phyloP scores from a whole-genome alignment of 2,113 vertebrate genomes.

The Pholis gunnellus region DNA sequence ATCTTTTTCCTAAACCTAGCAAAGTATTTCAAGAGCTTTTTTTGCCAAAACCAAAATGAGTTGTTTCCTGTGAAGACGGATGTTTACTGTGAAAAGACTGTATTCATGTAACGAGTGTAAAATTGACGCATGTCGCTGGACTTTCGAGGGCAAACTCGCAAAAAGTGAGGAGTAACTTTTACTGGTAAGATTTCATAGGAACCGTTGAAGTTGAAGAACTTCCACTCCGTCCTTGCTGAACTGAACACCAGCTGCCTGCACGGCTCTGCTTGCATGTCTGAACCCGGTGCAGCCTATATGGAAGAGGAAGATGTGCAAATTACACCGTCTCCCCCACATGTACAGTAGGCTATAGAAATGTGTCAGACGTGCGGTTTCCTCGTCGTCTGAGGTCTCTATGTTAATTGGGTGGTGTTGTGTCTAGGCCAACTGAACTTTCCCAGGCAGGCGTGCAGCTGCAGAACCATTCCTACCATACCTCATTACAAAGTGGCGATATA shows the following conservation, averaged over 20 bases:
- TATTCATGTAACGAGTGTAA: too few relatives aligned
- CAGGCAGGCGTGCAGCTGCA: constrained; percentile 70
- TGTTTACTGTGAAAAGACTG: too few relatives aligned
- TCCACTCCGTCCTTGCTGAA: neutral
- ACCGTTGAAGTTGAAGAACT: neutral
- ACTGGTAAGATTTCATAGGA: too few relatives aligned
- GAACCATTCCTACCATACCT: constrained; percentile 48
- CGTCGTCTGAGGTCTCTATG: constrained; percentile 53
- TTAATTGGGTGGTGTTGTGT: constrained; percentile 75
- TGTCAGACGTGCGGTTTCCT: constrained; percentile 69
- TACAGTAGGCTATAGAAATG: constrained; percentile 55
- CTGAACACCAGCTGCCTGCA: constrained; percentile 35
- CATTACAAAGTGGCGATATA: constrained; percentile 69
- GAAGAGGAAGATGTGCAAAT: constrained; percentile 5
- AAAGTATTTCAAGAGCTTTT: too few relatives aligned
- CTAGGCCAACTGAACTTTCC: constrained; percentile 65
- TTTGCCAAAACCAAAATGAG: too few relatives aligned
- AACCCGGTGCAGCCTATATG: constrained; percentile 25
- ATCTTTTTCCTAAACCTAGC: too few relatives aligned
- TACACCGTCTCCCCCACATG: constrained; percentile 39
- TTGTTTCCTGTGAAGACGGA: too few relatives aligned
- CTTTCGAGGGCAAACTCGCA: too few relatives aligned
- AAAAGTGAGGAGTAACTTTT: too few relatives aligned
- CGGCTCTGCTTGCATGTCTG: constrained; percentile 16
- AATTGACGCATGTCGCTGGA: too few relatives aligned